These are phyloP conservation scores for Lamproptera curius DNA, from an alignment of 2,888 invertebrate genomes.

Conservation along the genomic window DNA sequence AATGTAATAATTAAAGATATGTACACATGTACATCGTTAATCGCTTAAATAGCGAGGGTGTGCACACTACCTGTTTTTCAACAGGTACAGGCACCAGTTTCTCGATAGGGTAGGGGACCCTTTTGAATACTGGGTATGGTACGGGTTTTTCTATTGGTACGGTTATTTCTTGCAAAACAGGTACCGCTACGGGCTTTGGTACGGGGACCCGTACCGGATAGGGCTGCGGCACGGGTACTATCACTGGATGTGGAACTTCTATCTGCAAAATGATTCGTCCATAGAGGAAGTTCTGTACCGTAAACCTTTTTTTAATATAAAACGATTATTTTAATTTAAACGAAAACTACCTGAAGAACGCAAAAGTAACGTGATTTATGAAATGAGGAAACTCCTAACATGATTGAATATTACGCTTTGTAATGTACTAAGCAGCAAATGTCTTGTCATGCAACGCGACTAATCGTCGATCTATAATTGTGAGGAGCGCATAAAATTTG, in stretches of 20 bases:
- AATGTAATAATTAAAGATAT: too few relatives aligned
- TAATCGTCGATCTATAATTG: too few relatives aligned
- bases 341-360: too few relatives aligned
- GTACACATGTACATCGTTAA: background rate
- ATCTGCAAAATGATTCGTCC: constrained; percentile 69
- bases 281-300: constrained; percentile 23
- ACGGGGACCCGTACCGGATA: constrained; percentile 86
- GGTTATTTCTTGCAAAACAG: constrained; percentile 78
- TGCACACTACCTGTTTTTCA: constrained; percentile 81
- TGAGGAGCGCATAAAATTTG: too few relatives aligned
- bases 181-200: constrained; percentile 83
- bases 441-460: too few relatives aligned
- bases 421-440: too few relatives aligned
- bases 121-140: constrained; percentile 84
- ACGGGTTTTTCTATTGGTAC: constrained; percentile 80
- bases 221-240: constrained; percentile 86
- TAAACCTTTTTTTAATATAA: too few relatives aligned
- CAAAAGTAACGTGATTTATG: too few relatives aligned
- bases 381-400: too few relatives aligned
- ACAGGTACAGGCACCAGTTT: constrained; percentile 86
- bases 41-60: background rate
- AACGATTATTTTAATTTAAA: too few relatives aligned
- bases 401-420: too few relatives aligned
- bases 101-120: constrained; percentile 84
- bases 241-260: constrained; percentile 85